These are phyloP conservation scores for Azorinus chamasolen DNA, from an alignment of 2,888 invertebrate species.

Conservation along the genomic window DNA sequence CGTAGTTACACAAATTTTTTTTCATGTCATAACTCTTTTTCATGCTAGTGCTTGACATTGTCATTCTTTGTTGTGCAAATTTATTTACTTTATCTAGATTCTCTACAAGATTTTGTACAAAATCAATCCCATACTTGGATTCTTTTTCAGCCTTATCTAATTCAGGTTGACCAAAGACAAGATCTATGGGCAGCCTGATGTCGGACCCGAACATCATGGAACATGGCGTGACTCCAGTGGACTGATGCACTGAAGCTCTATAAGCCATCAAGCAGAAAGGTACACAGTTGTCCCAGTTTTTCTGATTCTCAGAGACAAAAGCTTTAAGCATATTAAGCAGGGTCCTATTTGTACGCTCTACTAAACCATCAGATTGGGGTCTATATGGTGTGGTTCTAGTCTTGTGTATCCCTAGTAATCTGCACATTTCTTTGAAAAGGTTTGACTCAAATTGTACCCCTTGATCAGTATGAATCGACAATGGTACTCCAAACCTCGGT, in stretches of 20 bases:
- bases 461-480: conserved; percentile 56
- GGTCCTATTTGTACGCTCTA: conserved; percentile 6
- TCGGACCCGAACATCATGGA: conserved; percentile 45
- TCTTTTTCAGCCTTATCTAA: background rate
- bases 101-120: background rate
- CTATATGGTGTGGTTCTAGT: conserved; percentile 48
- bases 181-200: conserved; percentile 11
- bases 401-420: conserved; percentile 42
- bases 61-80: background rate
- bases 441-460: conserved; percentile 55
- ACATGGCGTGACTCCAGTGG: conserved; percentile 33
- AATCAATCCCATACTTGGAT: conserved; percentile 4
- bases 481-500: conserved; percentile 50
- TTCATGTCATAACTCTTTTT: background rate
- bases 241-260: conserved; percentile 46
- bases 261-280: conserved; percentile 47
- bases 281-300: conserved; percentile 50
- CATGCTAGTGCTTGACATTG: background rate
- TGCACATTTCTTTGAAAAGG: conserved; percentile 52
- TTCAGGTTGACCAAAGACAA: background rate
- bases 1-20: too few species aligned
- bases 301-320: conserved; percentile 21
- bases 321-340: too few species aligned
- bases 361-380: conserved; percentile 9
- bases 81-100: too few species aligned